Conservation (phyloP, 2,797 vertebrate species). For the Eulemur coronatus region DNA sequence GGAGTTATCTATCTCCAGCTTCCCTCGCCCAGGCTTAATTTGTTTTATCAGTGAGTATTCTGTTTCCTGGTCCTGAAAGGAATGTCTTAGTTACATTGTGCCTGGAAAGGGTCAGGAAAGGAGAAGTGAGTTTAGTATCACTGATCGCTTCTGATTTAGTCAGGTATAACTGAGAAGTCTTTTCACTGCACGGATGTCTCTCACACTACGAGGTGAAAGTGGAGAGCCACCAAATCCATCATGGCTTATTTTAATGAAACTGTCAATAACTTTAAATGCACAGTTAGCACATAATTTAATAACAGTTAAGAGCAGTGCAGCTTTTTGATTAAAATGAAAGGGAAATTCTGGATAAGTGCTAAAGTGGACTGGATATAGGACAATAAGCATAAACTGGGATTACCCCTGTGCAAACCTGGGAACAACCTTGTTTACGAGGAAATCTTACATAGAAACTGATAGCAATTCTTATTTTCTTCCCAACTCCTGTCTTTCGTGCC, state of each 20-base stretch:
- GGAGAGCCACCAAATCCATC: not conserved
- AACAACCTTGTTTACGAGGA: not conserved
- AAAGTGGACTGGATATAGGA: not conserved
- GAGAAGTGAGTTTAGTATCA: not conserved
- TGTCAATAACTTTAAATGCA: not conserved
- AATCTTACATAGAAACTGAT: not conserved
- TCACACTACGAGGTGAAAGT: not conserved
- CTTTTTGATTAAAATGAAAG: not conserved
- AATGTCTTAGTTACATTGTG: not conserved
- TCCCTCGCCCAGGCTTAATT: not conserved
- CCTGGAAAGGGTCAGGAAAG: not conserved
- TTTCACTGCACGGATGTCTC: not conserved
- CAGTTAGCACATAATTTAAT: not conserved
- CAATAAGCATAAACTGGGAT: not conserved
- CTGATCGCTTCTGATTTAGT: not conserved
- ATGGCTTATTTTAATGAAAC: not conserved
- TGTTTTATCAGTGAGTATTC: not conserved
- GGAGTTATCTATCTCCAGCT: not conserved
- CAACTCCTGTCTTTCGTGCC: not conserved
- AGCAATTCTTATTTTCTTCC: not conserved
- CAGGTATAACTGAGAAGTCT: not conserved
- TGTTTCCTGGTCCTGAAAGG: constrained; percentile 40
- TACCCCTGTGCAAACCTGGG: not conserved
- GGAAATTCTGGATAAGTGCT: not conserved
- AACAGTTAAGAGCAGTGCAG: not conserved